A percentile compares a stretch with the other conserved stretches of the same genome.
These are phyloP conservation scores for Syritta pipiens DNA, from an alignment of 2,888 invertebrate species.

Conservation along the genomic window DNA sequence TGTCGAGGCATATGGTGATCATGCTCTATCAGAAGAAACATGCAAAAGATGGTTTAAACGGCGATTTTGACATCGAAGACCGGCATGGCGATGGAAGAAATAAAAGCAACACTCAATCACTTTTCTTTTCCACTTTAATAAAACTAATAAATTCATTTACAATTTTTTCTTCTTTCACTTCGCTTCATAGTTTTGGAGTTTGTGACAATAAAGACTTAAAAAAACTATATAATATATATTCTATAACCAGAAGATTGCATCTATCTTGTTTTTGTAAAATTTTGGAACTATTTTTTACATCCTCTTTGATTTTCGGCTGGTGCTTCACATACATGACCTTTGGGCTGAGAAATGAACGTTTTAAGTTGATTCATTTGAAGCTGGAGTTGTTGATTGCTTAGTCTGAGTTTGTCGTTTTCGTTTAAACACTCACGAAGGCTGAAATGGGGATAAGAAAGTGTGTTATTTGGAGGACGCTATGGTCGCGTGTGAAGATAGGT, in stretches of 20 bases:
- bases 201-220: too few species aligned
- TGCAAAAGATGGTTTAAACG: too few species aligned
- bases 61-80: too few species aligned
- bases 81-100: too few species aligned
- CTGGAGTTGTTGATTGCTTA: conserved; percentile 75
- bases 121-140: background rate
- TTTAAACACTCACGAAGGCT: conserved; percentile 77
- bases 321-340: background rate
- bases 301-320: background rate
- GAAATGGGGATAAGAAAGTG: conserved; percentile 3
- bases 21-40: too few species aligned
- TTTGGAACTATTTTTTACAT: background rate
- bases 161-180: too few species aligned
- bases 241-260: background rate
- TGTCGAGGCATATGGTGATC: too few species aligned
- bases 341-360: background rate
- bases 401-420: conserved; percentile 75
- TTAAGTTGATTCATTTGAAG: conserved; percentile 74
- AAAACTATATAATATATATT: background rate
- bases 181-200: too few species aligned
- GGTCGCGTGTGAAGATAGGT: too few species aligned
- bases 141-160: conserved; percentile 5
- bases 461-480: too few species aligned
- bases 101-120: background rate
- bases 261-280: background rate